phyloP scores from a whole-genome alignment of 2,113 vertebrate genomes.

The Blennius ocellaris region DNA sequence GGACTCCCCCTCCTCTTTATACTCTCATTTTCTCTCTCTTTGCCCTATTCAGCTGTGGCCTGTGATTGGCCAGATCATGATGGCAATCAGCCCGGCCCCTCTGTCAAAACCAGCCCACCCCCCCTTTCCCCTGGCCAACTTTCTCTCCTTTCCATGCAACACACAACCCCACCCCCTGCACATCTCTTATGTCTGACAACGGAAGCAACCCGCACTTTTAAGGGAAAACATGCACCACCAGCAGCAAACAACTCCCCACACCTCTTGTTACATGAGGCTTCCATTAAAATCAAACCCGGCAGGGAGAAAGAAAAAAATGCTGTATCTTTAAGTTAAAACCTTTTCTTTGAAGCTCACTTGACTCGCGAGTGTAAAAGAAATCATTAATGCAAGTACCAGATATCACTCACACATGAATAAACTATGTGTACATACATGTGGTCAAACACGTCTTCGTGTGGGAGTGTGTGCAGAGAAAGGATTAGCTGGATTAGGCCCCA shows the following conservation, averaged over 20 bases:
- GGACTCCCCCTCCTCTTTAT: conserved; percentile 62
- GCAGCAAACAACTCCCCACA: conserved; percentile 9
- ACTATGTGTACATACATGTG: conserved; percentile 25
- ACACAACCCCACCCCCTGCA: conserved; percentile 43
- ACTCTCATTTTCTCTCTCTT: conserved; percentile 70
- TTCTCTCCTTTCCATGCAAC: conserved; percentile 55
- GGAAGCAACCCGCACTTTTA: conserved; percentile 58
- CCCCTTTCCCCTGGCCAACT: conserved; percentile 33
- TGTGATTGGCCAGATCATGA: conserved; percentile 78
- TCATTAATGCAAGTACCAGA: background rate
- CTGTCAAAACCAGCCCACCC: conserved; percentile 70
- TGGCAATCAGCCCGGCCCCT: conserved; percentile 81
- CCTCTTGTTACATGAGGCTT: background rate
- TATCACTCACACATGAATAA: conserved; percentile 4
- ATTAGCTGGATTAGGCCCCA: conserved; percentile 85
- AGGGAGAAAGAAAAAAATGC: background rate
- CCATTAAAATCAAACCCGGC: background rate
- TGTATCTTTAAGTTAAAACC: no score
- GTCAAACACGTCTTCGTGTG: conserved; percentile 49
- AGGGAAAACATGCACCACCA: conserved; percentile 43
- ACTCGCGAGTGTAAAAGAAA: background rate
- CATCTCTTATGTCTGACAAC: conserved; percentile 63
- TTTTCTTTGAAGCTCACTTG: background rate
- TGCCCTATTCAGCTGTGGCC: conserved; percentile 64
- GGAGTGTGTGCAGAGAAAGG: conserved; percentile 60